phyloP scores from a whole-genome alignment of 2,113 vertebrate genomes.

The Callipepla squamata region DNA sequence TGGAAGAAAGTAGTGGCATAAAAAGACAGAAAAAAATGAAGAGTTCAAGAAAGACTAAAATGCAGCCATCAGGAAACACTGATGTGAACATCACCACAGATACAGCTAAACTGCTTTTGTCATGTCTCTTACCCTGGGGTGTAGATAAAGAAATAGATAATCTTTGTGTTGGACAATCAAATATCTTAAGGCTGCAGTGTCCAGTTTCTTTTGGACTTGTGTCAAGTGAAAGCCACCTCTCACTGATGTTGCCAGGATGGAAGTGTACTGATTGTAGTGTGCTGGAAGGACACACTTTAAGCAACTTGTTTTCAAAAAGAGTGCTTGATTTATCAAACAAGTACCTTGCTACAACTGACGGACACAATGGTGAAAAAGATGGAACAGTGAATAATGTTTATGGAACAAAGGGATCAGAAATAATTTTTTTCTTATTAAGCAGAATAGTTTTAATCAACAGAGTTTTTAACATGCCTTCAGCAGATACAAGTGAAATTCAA shows the following conservation, averaged over 20 bases:
- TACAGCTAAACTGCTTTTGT: conserved; percentile 77
- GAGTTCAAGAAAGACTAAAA: conserved; percentile 69
- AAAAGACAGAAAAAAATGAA: conserved; percentile 77
- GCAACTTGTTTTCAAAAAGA: conserved; percentile 77
- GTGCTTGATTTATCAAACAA: conserved; percentile 78
- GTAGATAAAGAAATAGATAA: conserved; percentile 75
- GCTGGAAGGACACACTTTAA: conserved; percentile 8
- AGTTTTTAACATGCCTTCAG: conserved; percentile 66
- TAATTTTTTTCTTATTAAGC: conserved; percentile 67
- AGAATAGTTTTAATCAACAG: conserved; percentile 76
- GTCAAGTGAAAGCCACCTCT: conserved; percentile 67
- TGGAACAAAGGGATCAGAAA: conserved; percentile 30
- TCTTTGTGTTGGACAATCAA: conserved; percentile 70
- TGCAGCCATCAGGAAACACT: conserved; percentile 36
- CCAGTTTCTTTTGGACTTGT: conserved; percentile 76
- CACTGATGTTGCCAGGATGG: conserved; percentile 77
- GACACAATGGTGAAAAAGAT: background rate
- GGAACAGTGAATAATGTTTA: background rate
- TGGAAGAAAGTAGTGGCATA: conserved; percentile 55
- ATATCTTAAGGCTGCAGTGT: conserved; percentile 61
- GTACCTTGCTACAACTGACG: conserved; percentile 68
- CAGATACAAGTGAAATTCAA: conserved; percentile 23
- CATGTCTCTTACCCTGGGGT: conserved; percentile 83
- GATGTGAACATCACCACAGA: conserved; percentile 56
- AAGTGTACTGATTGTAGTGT: background rate